Conservation (phyloP, 2,797 vertebrate species). For the Cuniculus paca region DNA sequence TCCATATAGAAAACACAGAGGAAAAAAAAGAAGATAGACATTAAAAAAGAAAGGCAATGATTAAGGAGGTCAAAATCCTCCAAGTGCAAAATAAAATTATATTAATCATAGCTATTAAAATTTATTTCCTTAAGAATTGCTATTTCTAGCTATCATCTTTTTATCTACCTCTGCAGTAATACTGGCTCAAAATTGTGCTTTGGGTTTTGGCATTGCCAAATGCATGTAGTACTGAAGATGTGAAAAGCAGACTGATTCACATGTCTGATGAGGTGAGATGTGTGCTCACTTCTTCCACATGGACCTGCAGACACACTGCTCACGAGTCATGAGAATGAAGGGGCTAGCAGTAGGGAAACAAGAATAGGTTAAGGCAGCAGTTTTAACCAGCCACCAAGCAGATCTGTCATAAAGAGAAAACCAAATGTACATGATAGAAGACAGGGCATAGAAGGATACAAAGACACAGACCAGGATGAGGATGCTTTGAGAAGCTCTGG, state of each 20-base stretch:
- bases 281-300: background rate
- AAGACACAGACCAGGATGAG: background rate
- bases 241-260: background rate
- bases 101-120: background rate
- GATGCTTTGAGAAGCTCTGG: background rate
- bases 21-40: background rate
- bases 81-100: background rate
- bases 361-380: background rate
- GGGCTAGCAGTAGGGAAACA: background rate
- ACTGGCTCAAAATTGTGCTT: background rate
- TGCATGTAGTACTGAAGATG: background rate
- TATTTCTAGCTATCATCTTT: background rate
- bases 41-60: too few relatives aligned
- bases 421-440: background rate
- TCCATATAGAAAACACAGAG: too few relatives aligned
- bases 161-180: background rate
- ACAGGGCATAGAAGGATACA: background rate
- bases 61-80: background rate
- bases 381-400: background rate
- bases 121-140: background rate
- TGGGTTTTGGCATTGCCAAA: too few relatives aligned
- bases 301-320: too few relatives aligned
- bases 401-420: background rate
- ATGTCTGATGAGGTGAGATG: too few relatives aligned
- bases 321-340: background rate